Evolutionary conservation across 2,797 vertebrate genomes (phyloP).

Genomic region (Eulemur albifrons): DNA sequence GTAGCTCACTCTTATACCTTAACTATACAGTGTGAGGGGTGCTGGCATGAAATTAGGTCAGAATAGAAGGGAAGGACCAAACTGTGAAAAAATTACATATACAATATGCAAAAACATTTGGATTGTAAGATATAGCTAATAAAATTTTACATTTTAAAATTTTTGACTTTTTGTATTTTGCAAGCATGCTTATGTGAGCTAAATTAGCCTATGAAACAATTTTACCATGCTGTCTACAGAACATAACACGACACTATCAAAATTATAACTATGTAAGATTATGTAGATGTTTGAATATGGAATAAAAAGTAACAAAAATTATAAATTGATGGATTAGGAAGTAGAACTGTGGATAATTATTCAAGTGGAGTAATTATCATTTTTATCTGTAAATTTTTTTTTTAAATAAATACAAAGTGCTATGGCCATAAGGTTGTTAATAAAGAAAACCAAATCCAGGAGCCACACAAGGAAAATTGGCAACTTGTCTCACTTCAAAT

Average conservation of each 20-base stretch:
- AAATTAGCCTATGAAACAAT: conserved; percentile 3
- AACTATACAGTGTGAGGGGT: not conserved
- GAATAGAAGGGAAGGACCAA: not conserved
- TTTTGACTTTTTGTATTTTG: not conserved
- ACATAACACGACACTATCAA: not conserved
- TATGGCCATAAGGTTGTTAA: not conserved
- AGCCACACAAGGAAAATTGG: not conserved
- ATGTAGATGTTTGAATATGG: not conserved
- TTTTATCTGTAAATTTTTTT: conserved; percentile 1
- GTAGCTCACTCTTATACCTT: not conserved
- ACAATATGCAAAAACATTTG: not conserved
- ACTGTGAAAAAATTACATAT: not conserved
- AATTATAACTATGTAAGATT: conserved; percentile 7
- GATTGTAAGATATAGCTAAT: not conserved
- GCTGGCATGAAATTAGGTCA: not conserved
- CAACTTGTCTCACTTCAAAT: not conserved
- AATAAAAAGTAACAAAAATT: not conserved
- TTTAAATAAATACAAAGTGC: not conserved
- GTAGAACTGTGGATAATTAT: not conserved
- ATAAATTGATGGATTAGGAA: not conserved
- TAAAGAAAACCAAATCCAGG: conserved; percentile 10
- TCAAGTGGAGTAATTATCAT: not conserved
- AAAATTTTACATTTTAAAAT: conserved; percentile 9
- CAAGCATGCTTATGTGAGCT: not conserved
- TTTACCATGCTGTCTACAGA: not conserved